These are phyloP conservation scores for Drosophila hamatofila DNA, from an alignment of 2,888 invertebrate species.

Conservation along the genomic window DNA sequence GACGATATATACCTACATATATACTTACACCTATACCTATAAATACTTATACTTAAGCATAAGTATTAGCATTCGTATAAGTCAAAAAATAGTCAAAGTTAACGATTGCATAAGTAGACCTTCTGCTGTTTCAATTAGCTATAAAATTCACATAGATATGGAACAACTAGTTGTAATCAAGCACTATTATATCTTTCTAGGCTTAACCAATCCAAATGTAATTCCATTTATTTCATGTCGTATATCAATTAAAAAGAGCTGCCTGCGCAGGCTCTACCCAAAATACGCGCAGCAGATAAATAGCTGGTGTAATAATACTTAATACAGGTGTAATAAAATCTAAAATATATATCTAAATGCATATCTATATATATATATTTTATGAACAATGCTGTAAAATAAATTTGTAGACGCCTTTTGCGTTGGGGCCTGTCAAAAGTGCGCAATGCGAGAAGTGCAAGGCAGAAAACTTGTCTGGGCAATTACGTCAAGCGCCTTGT, in stretches of 20 bases:
- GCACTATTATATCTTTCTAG: no score
- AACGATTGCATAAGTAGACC: background rate
- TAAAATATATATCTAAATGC: background rate
- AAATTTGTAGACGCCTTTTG: conserved; percentile 25
- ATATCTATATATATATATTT: conserved; percentile 1
- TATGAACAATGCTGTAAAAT: conserved; percentile 15
- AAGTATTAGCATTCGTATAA: no score
- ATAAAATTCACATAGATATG: background rate
- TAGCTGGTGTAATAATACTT: conserved; percentile 1
- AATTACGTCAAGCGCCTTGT: conserved; percentile 79
- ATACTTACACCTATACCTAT: no score
- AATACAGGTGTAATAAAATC: conserved; percentile 3
- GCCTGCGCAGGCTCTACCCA: background rate
- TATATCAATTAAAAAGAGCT: background rate
- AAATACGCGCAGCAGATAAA: background rate
- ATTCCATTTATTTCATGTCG: background rate
- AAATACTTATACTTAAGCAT: no score
- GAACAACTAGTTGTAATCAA: background rate
- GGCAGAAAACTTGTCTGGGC: conserved; percentile 55
- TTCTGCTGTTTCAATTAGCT: background rate
- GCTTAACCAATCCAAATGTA: background rate
- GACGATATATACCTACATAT: no score
- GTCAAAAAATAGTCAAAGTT: background rate
- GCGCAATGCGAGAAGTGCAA: conserved; percentile 47
- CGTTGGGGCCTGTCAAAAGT: conserved; percentile 41